Percentiles rank a stretch among this genome's conserved stretches.
Conservation (phyloP, 2,888 invertebrate genomes). For the Orgyia antiqua region DNA sequence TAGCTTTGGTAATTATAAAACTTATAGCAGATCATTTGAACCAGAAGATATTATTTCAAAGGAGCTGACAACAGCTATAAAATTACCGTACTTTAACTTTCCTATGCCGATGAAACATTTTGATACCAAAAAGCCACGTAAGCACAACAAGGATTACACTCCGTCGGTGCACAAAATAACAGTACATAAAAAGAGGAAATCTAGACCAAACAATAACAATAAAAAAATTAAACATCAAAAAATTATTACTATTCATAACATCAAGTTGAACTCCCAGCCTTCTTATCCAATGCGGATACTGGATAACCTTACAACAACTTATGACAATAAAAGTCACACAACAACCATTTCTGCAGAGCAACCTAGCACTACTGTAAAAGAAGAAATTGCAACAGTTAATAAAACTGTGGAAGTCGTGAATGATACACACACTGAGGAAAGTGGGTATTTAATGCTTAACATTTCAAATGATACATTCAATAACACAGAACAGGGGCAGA, state of each 20-base stretch:
- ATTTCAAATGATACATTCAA: conserved; percentile 46
- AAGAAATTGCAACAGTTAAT: conserved; percentile 19
- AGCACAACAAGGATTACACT: conserved; percentile 34
- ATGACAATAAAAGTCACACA: conserved; percentile 16
- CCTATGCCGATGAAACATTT: conserved; percentile 49
- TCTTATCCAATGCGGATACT: conserved; percentile 27
- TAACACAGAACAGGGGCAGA: conserved; percentile 7
- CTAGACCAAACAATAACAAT: conserved; percentile 37
- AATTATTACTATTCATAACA: conserved; percentile 47
- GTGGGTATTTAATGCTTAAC: conserved; percentile 41
- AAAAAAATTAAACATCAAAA: conserved; percentile 63
- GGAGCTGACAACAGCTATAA: conserved; percentile 37
- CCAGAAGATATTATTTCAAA: conserved; percentile 35
- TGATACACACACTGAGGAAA: conserved; percentile 37
- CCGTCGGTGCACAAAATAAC: conserved; percentile 48
- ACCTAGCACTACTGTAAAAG: conserved; percentile 15
- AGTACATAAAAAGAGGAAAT: conserved; percentile 63
- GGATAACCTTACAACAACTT: conserved; percentile 21
- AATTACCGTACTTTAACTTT: conserved; percentile 48
- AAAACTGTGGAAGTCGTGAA: conserved; percentile 27
- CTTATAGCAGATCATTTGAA: conserved; percentile 20
- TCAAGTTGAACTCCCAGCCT: conserved; percentile 41
- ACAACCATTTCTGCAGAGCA: conserved; percentile 14
- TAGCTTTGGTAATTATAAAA: conserved; percentile 27
- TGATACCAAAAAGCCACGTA: conserved; percentile 35